Conservation (phyloP, 2,888 invertebrate genomes). For the Ophion costatus region DNA sequence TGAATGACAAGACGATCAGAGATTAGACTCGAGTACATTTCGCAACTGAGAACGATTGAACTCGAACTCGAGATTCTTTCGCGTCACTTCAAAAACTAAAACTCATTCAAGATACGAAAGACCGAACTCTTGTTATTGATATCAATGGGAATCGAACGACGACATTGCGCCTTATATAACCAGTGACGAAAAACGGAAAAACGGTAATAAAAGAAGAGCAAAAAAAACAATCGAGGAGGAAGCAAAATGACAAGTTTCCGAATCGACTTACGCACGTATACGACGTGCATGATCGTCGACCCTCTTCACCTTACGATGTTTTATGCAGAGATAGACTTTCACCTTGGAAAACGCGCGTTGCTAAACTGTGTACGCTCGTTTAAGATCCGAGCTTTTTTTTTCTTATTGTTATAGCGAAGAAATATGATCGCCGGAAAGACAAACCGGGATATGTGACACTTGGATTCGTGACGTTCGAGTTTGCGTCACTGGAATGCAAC, state of each 20-base stretch:
- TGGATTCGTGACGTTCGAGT: background rate
- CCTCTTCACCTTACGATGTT: constrained; percentile 54
- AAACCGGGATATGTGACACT: constrained; percentile 5
- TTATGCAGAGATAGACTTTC: constrained; percentile 57
- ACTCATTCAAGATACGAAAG: background rate
- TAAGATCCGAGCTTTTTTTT: background rate
- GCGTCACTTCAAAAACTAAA: background rate
- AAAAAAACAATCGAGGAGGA: constrained; percentile 28
- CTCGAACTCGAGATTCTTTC: background rate
- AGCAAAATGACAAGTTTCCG: constrained; percentile 44
- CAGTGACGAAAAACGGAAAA: background rate
- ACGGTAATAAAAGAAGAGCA: background rate
- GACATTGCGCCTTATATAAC: background rate
- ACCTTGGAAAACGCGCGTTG: constrained; percentile 40
- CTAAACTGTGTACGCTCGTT: background rate
- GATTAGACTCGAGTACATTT: constrained; percentile 53
- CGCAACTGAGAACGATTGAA: constrained; percentile 30
- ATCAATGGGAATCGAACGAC: background rate
- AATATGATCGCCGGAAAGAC: constrained; percentile 10
- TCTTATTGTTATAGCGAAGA: constrained; percentile 2
- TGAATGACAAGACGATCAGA: constrained; percentile 29
- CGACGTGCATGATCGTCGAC: constrained; percentile 39
- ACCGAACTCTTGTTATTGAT: too few species aligned
- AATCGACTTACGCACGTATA: constrained; percentile 16
- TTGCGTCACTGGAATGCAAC: background rate